phyloP scores from a whole-genome alignment of 2,797 vertebrate genomes.

The Hafferia zeledoni region DNA sequence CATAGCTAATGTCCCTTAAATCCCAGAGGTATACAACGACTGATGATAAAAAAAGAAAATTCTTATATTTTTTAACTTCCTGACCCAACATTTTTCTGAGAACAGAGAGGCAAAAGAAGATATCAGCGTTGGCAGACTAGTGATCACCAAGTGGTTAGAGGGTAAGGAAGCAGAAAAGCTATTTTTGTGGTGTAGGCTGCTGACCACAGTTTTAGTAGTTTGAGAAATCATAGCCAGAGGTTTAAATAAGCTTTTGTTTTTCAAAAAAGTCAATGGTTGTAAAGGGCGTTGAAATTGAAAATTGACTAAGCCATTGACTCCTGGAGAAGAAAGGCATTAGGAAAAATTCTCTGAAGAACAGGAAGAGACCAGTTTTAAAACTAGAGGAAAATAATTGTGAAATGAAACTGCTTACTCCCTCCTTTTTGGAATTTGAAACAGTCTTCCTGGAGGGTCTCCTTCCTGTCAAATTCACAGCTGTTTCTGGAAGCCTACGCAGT shows the following conservation, averaged over 20 bases:
- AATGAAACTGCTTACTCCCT: neutral
- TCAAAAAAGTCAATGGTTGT: constrained; percentile 18
- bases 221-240: constrained; percentile 34
- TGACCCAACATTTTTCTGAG: constrained; percentile 29
- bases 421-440: neutral
- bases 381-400: neutral
- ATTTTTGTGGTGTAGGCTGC: neutral
- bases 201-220: neutral
- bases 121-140: neutral
- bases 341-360: constrained; percentile 22
- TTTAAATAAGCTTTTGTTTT: constrained; percentile 55
- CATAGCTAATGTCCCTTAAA: constrained; percentile 68
- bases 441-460: neutral
- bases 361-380: neutral
- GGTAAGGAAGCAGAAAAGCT: constrained; percentile 3
- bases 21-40: constrained; percentile 27
- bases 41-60: constrained; percentile 54
- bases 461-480: constrained; percentile 28
- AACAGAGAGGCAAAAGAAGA: neutral
- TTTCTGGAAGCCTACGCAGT: constrained; percentile 18
- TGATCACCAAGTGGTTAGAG: neutral
- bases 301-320: constrained; percentile 48
- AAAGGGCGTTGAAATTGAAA: constrained; percentile 48
- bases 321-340: constrained; percentile 9
- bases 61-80: constrained; percentile 45